Base-by-base conservation (phyloP, 2,888 invertebrate species). In the Gnatocerus cornutus region DNA sequence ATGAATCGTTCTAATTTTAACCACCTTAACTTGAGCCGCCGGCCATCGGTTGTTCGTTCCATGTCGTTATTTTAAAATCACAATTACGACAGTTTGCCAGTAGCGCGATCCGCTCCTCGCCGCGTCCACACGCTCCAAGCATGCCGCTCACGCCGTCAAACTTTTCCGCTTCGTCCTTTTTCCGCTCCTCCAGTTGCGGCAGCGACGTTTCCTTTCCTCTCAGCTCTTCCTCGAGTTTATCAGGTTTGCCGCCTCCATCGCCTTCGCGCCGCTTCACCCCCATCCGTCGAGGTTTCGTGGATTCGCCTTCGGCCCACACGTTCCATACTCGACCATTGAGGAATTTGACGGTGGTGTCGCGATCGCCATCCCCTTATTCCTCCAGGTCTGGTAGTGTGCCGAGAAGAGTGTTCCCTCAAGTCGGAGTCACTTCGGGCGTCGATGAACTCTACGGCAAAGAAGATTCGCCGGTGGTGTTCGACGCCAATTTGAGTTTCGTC, bases 401-500 rank as follows among this genome's bases (percentile, higher is more conserved):
- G 3, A 86, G 93, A 72, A 88, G 93, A 76, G 86, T 89, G 74
- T 93, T 90, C 75, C 93, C 93, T 0, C 92, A 93, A 84, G 87
- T 72, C 82, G 83, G 41, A 8, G 74, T 73, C 61, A 50, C 73
- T 79, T 88, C 58, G 87, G 90, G 73, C 4, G 81, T 89, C 6
- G 87, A 88, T 68, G 92, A 92, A 79, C 80, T 90, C 43, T 87
- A 87, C 45, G 86, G 87, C 1, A 89, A 90, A 80, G 94, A 93
- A 79, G 91, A 92, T 67, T 90, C 93, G 0, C 92, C 94, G 0
- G 93, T 94, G 0, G 90, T 94, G 0, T 93, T 94, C 75, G 93
- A 94, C 79, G 94, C 94, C 0, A 94, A 94, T 82, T 84, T 94
- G 37, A 92, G 92, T 4, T 94, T 94, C 78, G 90, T 93, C 0